Percentiles rank a stretch among this genome's conserved stretches.
Conservation (phyloP, 2,888 invertebrate species). For the Ectemnius continuus region DNA sequence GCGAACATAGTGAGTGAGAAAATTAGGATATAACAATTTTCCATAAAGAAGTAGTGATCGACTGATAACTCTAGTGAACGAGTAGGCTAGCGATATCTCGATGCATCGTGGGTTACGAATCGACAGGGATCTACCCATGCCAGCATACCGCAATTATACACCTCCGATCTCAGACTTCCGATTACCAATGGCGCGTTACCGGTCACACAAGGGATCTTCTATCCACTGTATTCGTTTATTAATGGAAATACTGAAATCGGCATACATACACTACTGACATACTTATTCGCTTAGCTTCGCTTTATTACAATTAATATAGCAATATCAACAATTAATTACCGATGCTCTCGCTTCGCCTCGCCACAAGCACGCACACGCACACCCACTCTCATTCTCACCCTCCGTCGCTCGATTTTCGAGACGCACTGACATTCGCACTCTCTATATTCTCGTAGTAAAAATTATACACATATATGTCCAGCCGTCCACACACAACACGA, state of each 20-base stretch:
- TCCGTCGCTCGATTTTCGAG: neutral
- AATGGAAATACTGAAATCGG: conserved; percentile 72
- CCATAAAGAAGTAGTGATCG: conserved; percentile 5
- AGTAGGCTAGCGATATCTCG: neutral
- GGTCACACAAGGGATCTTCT: conserved; percentile 23
- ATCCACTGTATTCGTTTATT: conserved; percentile 60
- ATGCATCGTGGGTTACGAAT: conserved; percentile 12
- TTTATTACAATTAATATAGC: conserved; percentile 48
- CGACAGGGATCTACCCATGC: conserved; percentile 8
- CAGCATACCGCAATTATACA: neutral
- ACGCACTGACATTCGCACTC: neutral
- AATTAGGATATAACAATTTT: conserved; percentile 2
- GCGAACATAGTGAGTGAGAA: neutral
- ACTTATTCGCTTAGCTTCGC: conserved; percentile 40
- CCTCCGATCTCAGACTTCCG: neutral
- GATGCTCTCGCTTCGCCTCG: neutral
- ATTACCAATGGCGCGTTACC: neutral
- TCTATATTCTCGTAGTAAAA: conserved; percentile 14
- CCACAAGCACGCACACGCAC: neutral
- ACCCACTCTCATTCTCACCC: conserved; percentile 8
- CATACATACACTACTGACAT: conserved; percentile 62
- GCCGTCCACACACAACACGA: conserved; percentile 6
- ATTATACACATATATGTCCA: conserved; percentile 31
- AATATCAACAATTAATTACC: conserved; percentile 50
- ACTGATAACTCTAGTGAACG: neutral